These are phyloP conservation scores for Fissipunctia ypsillon DNA, from an alignment of 2,888 invertebrate species.

Conservation along the genomic window DNA sequence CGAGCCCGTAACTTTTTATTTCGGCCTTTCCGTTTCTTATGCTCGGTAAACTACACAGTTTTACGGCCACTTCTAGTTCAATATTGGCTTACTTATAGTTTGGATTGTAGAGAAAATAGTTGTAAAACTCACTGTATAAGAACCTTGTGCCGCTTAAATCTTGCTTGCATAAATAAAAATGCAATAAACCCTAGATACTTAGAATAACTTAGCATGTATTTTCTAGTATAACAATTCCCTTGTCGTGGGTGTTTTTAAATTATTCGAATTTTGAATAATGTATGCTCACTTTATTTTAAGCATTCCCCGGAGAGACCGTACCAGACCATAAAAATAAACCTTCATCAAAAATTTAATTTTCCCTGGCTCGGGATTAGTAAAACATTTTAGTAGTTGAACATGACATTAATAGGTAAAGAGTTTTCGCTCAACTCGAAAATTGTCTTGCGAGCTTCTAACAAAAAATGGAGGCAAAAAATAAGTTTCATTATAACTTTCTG, in stretches of 20 bases:
- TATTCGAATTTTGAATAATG: conserved; percentile 30
- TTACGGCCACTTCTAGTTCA: conserved; percentile 44
- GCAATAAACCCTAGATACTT: conserved; percentile 13
- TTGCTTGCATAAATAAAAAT: conserved; percentile 24
- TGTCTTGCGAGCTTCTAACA: conserved; percentile 24
- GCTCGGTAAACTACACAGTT: conserved; percentile 42
- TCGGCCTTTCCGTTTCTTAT: conserved; percentile 32
- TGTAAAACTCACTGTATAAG: conserved; percentile 15
- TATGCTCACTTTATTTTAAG: conserved; percentile 33
- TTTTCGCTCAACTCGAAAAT: conserved; percentile 56
- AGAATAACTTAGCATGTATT: conserved; percentile 1
- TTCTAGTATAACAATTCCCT: conserved; percentile 15
- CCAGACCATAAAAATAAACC: conserved; percentile 58
- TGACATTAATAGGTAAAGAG: conserved; percentile 29
- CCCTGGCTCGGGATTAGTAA: conserved; percentile 58
- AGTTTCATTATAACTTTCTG: conserved; percentile 7
- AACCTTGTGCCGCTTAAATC: conserved; percentile 7
- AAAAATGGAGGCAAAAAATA: conserved; percentile 34
- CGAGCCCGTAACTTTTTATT: conserved; percentile 56
- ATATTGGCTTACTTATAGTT: conserved; percentile 23
- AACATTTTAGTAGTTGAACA: conserved; percentile 59
- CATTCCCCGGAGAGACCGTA: conserved; percentile 10
- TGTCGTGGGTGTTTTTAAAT: no score
- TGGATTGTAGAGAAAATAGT: conserved; percentile 20
- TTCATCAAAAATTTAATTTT: conserved; percentile 64